Conservation (phyloP, 2,113 vertebrate genomes). For the Ageneiosus marmoratus region DNA sequence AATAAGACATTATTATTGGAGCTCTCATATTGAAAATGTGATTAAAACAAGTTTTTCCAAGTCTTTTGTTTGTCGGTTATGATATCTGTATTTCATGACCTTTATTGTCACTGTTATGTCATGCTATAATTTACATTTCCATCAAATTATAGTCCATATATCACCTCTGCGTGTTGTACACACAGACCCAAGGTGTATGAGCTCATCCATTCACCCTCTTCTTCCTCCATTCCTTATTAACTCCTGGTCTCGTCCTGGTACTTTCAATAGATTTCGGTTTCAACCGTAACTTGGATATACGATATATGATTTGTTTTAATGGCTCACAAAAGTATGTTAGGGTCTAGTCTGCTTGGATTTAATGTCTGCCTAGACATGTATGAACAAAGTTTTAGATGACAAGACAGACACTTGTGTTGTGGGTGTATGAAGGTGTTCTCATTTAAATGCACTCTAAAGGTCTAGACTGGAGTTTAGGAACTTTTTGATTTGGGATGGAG, state of each 20-base stretch:
- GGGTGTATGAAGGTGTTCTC: not conserved
- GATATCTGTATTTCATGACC: not conserved
- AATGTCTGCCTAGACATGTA: not conserved
- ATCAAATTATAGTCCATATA: not conserved
- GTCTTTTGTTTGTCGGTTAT: no score
- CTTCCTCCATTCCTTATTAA: not conserved
- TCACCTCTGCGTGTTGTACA: not conserved
- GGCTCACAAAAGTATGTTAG: not conserved
- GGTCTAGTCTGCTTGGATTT: not conserved
- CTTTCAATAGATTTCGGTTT: not conserved
- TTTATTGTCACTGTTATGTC: not conserved
- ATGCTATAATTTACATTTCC: not conserved
- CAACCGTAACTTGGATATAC: not conserved
- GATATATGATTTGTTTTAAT: not conserved
- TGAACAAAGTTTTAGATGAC: not conserved
- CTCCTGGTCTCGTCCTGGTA: not conserved
- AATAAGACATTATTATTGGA: not conserved
- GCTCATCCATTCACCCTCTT: not conserved
- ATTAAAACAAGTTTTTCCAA: not conserved
- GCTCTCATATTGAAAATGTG: not conserved
- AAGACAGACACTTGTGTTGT: not conserved
- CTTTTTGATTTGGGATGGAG: not conserved
- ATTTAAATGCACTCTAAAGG: no score
- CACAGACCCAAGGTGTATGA: not conserved
- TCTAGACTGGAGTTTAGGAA: not conserved